A percentile compares a stretch with the other conserved stretches of the same genome.
Evolutionary conservation across 2,888 invertebrate genomes (phyloP).

Genomic region (Cosmorhoe ocellata): DNA sequence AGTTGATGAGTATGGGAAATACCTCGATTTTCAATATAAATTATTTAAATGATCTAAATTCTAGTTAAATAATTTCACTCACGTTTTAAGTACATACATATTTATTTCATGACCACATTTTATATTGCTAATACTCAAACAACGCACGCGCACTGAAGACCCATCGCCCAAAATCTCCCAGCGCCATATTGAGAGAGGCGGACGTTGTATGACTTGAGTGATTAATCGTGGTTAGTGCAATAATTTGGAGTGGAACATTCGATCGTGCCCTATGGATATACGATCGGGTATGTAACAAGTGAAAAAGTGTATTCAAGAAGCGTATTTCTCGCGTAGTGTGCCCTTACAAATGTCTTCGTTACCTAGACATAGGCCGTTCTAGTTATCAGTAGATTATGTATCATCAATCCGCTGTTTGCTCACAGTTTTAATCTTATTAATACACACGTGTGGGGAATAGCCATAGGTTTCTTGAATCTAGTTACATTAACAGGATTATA

Average conservation of each 20-base stretch:
- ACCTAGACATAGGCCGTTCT: constrained; percentile 85
- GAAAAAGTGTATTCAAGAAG: constrained; percentile 58
- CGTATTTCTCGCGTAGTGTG: constrained; percentile 51
- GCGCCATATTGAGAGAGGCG: constrained; percentile 91
- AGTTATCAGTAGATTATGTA: constrained; percentile 83
- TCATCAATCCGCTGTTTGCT: constrained; percentile 83
- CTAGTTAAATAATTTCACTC: constrained; percentile 43
- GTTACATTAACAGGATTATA: constrained; percentile 90
- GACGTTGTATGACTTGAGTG: constrained; percentile 85
- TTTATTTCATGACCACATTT: constrained; percentile 55
- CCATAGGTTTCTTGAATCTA: constrained; percentile 89
- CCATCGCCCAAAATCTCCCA: constrained; percentile 83
- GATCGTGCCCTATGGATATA: constrained; percentile 83
- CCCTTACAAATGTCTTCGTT: constrained; percentile 73
- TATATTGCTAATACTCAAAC: constrained; percentile 71
- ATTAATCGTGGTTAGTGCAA: constrained; percentile 82
- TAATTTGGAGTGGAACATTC: constrained; percentile 80
- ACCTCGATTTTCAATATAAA: constrained; percentile 54
- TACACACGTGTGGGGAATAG: constrained; percentile 84
- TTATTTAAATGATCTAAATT: constrained; percentile 45
- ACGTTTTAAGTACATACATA: constrained; percentile 32
- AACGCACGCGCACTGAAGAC: constrained; percentile 80
- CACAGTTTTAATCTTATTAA: constrained; percentile 86
- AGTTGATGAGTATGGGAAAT: constrained; percentile 72
- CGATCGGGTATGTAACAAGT: constrained; percentile 80